Percentiles rank a stretch among this genome's conserved stretches.
phyloP scores from a whole-genome alignment of 1,140 invertebrate species.

The Muscidifurax raptorellus region DNA sequence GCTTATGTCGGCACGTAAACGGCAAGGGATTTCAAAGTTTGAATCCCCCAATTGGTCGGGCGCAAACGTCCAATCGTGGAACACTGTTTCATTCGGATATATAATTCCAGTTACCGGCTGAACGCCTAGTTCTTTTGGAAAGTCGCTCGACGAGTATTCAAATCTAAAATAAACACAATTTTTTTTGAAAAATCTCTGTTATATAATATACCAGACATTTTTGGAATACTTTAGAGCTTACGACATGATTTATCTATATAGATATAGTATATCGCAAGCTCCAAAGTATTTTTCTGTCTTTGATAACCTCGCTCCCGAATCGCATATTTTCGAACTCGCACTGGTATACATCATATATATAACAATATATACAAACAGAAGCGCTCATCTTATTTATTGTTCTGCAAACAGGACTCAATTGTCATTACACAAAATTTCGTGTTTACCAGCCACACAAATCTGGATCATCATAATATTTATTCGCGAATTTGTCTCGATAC shows the following conservation, averaged over 20 bases:
- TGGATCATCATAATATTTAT: no score
- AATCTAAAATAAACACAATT: conserved; percentile 25
- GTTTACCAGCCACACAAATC: background rate
- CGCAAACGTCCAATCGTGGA: conserved; percentile 61
- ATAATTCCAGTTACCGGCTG: conserved; percentile 54
- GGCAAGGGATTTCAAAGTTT: conserved; percentile 58
- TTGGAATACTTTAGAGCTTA: no score
- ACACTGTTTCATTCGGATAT: conserved; percentile 60
- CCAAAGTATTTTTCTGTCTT: no score
- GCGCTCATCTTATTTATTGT: no score
- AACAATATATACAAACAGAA: no score
- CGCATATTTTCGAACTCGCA: no score
- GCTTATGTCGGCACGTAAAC: conserved; percentile 36
- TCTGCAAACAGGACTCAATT: background rate
- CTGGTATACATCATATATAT: no score
- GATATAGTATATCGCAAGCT: no score
- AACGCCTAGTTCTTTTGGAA: conserved; percentile 56
- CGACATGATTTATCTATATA: no score
- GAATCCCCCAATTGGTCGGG: conserved; percentile 57
- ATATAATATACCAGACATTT: no score
- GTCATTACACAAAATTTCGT: background rate
- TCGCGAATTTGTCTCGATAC: background rate
- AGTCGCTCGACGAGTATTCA: conserved; percentile 58
- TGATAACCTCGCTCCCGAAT: no score
- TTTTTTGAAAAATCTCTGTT: no score